These are phyloP conservation scores for Numenius phaeopus DNA, from an alignment of 2,797 vertebrate genomes.

Conservation along the genomic window DNA sequence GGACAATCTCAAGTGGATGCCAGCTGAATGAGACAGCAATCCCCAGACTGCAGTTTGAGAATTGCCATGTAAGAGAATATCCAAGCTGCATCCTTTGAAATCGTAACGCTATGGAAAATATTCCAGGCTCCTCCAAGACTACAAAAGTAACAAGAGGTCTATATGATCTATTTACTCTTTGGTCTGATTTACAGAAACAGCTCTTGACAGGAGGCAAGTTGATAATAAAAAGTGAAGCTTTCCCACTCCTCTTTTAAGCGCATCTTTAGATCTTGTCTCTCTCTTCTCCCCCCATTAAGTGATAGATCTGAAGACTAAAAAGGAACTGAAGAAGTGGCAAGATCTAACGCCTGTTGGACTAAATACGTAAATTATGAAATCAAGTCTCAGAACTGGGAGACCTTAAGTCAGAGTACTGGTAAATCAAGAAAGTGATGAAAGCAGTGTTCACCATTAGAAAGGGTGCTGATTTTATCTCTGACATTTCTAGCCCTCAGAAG, in stretches of 20 bases:
- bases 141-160: constrained; percentile 1
- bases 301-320: constrained; percentile 60
- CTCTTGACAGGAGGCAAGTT: constrained; percentile 27
- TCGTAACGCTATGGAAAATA: background rate
- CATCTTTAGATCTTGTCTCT: constrained; percentile 43
- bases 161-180: constrained; percentile 39
- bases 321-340: constrained; percentile 48
- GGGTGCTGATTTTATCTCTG: constrained; percentile 71
- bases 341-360: constrained; percentile 70
- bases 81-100: background rate
- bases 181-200: constrained; percentile 32
- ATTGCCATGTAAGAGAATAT: background rate
- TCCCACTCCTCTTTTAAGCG: constrained; percentile 32
- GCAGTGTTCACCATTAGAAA: constrained; percentile 51
- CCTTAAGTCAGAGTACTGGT: constrained; percentile 61
- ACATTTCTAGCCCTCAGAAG: constrained; percentile 74
- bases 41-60: background rate
- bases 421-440: constrained; percentile 71
- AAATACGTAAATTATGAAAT: constrained; percentile 74
- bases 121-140: constrained; percentile 5
- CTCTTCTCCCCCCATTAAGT: constrained; percentile 42
- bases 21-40: background rate
- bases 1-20: background rate
- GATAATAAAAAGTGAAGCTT: constrained; percentile 42
- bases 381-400: constrained; percentile 59